Evolutionary conservation across 2,888 invertebrate species (phyloP).

Genomic region (Xestia sexstrigata): DNA sequence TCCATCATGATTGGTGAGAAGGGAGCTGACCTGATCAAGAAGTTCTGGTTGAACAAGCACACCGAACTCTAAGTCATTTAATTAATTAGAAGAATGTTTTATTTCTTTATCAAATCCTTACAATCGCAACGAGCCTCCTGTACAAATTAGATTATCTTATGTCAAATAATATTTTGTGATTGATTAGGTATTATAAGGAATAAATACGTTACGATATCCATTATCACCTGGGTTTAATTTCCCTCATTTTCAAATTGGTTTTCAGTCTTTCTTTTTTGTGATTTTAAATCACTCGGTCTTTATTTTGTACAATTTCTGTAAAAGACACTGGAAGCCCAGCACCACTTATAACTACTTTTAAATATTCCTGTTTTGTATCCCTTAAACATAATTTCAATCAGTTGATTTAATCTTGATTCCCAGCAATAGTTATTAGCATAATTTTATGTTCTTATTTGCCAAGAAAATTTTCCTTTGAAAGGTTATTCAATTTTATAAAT

Average conservation of each 20-base stretch:
- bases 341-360: neutral
- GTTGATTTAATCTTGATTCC: neutral
- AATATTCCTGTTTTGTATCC: neutral
- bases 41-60: conserved; percentile 78
- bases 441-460: neutral
- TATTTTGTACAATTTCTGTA: neutral
- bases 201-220: conserved; percentile 12
- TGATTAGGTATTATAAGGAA: conserved; percentile 25
- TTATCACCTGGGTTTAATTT: conserved; percentile 23
- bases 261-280: neutral
- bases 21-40: conserved; percentile 89
- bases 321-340: neutral
- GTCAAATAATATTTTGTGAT: neutral
- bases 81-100: conserved; percentile 5
- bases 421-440: neutral
- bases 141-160: conserved; percentile 11
- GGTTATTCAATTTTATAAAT: neutral
- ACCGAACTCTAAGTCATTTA: conserved; percentile 59
- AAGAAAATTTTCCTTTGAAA: conserved; percentile 9
- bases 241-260: neutral
- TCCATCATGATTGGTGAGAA: conserved; percentile 91
- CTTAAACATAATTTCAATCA: neutral
- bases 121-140: neutral
- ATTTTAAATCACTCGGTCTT: neutral
- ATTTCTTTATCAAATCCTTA: neutral